These are phyloP conservation scores for Cryptoprocta ferox DNA, from an alignment of 2,797 vertebrate genomes.

Conservation along the genomic window DNA sequence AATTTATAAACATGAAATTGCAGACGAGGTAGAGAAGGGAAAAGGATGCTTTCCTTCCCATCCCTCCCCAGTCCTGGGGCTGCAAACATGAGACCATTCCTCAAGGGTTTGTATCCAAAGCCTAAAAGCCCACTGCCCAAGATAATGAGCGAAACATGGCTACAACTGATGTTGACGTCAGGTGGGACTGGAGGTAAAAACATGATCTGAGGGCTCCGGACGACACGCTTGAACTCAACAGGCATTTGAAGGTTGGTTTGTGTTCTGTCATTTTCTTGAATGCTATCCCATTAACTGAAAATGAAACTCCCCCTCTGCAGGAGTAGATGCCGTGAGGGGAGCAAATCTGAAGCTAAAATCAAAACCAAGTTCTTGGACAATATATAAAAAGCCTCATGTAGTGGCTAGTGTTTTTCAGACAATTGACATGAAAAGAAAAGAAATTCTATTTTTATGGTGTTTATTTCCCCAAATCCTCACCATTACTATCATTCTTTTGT, in stretches of 20 bases:
- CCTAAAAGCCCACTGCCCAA: slow-evolving; percentile 81
- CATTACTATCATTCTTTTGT: background rate
- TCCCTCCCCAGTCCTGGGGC: slow-evolving; percentile 38
- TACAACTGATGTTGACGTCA: slow-evolving; percentile 93
- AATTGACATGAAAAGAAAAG: slow-evolving; percentile 95
- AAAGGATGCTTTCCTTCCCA: background rate
- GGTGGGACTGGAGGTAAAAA: slow-evolving; percentile 94
- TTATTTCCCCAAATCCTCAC: background rate
- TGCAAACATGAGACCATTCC: slow-evolving; percentile 79
- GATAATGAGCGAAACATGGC: slow-evolving; percentile 94
- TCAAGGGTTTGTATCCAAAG: slow-evolving; percentile 83
- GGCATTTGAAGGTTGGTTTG: slow-evolving; percentile 91
- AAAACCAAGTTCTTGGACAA: slow-evolving; percentile 95
- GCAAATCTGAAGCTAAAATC: slow-evolving; percentile 97
- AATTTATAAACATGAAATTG: background rate
- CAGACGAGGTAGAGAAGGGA: background rate
- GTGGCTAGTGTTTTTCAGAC: slow-evolving; percentile 96
- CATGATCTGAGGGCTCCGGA: slow-evolving; percentile 89
- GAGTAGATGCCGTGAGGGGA: slow-evolving; percentile 95
- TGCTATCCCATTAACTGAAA: background rate
- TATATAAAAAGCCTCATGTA: slow-evolving; percentile 97
- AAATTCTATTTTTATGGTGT: slow-evolving; percentile 76
- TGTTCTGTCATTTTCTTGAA: background rate
- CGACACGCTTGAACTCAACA: slow-evolving; percentile 94
- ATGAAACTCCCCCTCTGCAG: slow-evolving; percentile 89